A percentile compares a stretch with the other conserved stretches of the same genome.
Conservation (phyloP, 2,888 invertebrate genomes). For the Sinotaia quadrata region DNA sequence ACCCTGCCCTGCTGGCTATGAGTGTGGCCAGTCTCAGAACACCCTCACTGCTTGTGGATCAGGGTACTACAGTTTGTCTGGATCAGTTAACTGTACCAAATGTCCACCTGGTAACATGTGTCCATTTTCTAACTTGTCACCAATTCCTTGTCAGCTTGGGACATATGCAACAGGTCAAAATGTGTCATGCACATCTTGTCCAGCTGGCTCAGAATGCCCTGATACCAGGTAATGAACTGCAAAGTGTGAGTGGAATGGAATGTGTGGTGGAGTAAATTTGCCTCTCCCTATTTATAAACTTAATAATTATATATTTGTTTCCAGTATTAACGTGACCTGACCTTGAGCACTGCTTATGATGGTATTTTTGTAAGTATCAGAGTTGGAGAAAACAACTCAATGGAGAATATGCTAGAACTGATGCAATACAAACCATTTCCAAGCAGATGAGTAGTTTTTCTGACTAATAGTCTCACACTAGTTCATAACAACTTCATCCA, state of each 20-base stretch:
- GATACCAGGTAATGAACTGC: constrained; percentile 38
- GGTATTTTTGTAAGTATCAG: no score
- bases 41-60: constrained; percentile 45
- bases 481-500: no score
- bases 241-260: constrained; percentile 22
- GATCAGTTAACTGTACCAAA: constrained; percentile 52
- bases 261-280: no score
- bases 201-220: constrained; percentile 58
- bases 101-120: constrained; percentile 62
- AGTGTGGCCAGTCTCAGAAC: constrained; percentile 47
- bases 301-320: no score
- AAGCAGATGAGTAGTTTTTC: no score
- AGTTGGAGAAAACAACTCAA: no score
- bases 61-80: constrained; percentile 60
- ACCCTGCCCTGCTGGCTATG: constrained; percentile 56
- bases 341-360: no score
- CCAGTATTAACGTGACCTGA: no score
- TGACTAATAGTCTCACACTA: no score
- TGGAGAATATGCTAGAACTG: no score
- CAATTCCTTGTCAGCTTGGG: constrained; percentile 57
- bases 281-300: no score
- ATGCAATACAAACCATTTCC: no score
- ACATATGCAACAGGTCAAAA: constrained; percentile 54
- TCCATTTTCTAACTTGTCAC: constrained; percentile 46
- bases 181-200: constrained; percentile 57